A percentile compares a stretch with the other conserved stretches of the same genome.
These are phyloP conservation scores for Drosophila neotestacea DNA, from an alignment of 2,888 invertebrate species.

Conservation along the genomic window DNA sequence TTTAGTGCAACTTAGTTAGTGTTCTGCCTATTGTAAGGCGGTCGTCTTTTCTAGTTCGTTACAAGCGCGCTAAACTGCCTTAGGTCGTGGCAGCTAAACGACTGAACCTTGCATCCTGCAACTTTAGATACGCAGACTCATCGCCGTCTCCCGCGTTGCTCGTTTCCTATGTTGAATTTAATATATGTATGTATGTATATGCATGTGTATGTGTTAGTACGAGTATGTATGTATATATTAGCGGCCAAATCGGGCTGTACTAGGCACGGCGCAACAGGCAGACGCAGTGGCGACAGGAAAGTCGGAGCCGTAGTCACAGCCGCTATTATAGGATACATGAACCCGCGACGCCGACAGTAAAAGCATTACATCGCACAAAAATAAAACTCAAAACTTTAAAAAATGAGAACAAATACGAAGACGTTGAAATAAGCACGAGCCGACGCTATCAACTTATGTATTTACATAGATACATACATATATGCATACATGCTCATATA, in stretches of 20 bases:
- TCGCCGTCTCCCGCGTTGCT: conserved; percentile 43
- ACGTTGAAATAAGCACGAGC: conserved; percentile 35
- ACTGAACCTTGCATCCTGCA: conserved; percentile 83
- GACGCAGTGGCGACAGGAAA: conserved; percentile 36
- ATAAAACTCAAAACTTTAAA: conserved; percentile 50
- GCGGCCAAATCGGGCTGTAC: conserved; percentile 29
- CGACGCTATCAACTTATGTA: conserved; percentile 43
- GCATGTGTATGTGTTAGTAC: conserved; percentile 12
- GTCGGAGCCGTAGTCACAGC: conserved; percentile 27
- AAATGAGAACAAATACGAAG: conserved; percentile 54
- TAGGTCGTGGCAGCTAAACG: conserved; percentile 85
- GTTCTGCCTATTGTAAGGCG: conserved; percentile 11
- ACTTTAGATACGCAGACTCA: conserved; percentile 75
- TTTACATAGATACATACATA: conserved; percentile 4
- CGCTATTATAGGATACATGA: conserved; percentile 26
- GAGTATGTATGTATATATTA: conserved; percentile 15
- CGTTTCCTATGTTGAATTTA: conserved; percentile 51
- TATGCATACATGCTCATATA: conserved; percentile 4
- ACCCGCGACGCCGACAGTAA: conserved; percentile 5
- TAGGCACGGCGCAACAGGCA: conserved; percentile 67
- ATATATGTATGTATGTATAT: conserved; percentile 17
- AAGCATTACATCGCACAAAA: conserved; percentile 14
- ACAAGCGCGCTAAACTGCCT: conserved; percentile 83
- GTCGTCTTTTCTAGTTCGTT: conserved; percentile 27
- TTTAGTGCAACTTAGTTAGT: conserved; percentile 24